These are phyloP conservation scores for Pristionchus japonicus DNA, from an alignment of 2,888 invertebrate species.

Conservation along the genomic window DNA sequence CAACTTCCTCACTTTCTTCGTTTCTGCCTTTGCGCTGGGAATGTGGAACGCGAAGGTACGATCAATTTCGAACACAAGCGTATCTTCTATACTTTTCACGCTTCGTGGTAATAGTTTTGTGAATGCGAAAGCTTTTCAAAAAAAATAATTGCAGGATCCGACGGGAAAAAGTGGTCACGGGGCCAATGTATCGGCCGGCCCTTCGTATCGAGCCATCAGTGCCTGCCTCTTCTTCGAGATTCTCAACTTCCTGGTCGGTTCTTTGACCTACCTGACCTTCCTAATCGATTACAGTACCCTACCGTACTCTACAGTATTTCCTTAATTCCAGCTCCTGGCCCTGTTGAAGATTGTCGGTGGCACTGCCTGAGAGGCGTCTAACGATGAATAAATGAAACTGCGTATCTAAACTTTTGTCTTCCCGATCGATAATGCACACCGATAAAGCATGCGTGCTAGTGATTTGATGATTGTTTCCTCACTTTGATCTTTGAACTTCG, in stretches of 20 bases:
- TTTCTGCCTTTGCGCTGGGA: neutral
- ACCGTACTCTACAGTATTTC: neutral
- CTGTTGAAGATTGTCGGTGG: neutral
- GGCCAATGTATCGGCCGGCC: neutral
- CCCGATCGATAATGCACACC: neutral
- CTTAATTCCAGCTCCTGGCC: neutral
- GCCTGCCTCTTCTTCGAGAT: constrained; percentile 30
- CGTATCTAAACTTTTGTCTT: constrained; percentile 10
- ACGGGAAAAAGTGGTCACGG: no score
- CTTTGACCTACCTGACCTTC: neutral
- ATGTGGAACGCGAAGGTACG: neutral
- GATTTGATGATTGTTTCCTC: neutral
- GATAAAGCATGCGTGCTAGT: neutral
- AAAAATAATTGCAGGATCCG: neutral
- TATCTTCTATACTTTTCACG: no score
- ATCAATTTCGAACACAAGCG: no score
- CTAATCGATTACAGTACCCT: neutral
- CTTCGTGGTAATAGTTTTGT: no score
- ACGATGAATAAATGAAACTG: neutral
- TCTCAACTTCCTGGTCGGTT: constrained; percentile 26
- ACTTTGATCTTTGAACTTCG: neutral
- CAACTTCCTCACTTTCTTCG: neutral
- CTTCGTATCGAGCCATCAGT: neutral
- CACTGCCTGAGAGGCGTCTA: neutral
- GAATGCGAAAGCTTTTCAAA: no score